A percentile compares a stretch with the other conserved stretches of the same genome.
Evolutionary conservation across 1,140 invertebrate species (phyloP).

Genomic region (Sitobion miscanthi): DNA sequence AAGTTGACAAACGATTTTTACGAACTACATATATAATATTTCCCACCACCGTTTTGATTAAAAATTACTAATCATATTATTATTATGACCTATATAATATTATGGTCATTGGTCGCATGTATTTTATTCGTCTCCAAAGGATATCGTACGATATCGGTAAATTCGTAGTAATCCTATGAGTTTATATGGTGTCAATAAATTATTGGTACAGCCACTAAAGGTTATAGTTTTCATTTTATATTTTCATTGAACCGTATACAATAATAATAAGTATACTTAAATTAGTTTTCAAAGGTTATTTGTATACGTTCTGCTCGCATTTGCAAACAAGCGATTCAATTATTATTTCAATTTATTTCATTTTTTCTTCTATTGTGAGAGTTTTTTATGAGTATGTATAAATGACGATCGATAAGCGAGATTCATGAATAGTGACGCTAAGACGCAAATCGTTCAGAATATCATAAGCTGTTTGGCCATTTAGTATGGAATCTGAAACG

Average conservation of each 20-base stretch:
- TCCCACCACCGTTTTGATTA: neutral
- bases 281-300: neutral
- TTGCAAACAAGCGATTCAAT: neutral
- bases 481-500: neutral
- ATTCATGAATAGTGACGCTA: neutral
- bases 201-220: neutral
- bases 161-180: neutral
- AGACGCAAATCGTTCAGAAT: neutral
- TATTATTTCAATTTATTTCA: neutral
- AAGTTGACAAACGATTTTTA: neutral
- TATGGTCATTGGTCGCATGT: too few species aligned
- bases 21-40: neutral
- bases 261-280: neutral
- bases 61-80: too few species aligned
- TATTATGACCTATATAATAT: neutral
- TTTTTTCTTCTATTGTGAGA: neutral
- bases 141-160: too few species aligned
- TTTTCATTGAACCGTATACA: neutral
- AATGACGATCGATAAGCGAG: neutral
- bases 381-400: neutral
- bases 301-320: neutral
- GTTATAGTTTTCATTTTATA: neutral
- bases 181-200: neutral
- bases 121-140: too few species aligned
- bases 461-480: neutral